phyloP scores from a whole-genome alignment of 2,113 vertebrate genomes.

The Poecilia latipinna region DNA sequence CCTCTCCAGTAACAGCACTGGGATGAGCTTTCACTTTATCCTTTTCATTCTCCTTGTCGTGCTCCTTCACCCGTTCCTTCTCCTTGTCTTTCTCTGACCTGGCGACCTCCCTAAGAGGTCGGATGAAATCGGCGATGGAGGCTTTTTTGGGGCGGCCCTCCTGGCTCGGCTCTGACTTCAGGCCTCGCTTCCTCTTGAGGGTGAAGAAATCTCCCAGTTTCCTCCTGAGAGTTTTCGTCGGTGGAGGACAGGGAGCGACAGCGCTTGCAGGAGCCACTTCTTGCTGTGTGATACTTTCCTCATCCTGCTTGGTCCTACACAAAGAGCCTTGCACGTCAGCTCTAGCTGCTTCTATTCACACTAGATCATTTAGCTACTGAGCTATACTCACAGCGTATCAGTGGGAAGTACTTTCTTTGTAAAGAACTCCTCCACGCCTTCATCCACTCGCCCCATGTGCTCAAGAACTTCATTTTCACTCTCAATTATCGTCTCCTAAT shows the following conservation, averaged over 20 bases:
- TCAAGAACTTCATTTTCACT: slow-evolving; percentile 87
- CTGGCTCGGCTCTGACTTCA: slow-evolving; percentile 82
- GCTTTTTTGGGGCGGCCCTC: slow-evolving; percentile 86
- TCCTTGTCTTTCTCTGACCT: slow-evolving; percentile 78
- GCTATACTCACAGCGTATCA: slow-evolving; percentile 83
- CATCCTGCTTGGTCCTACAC: slow-evolving; percentile 67
- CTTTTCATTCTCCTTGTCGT: slow-evolving; percentile 74
- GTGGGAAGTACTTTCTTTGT: slow-evolving; percentile 88
- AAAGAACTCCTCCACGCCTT: slow-evolving; percentile 95
- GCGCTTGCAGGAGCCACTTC: slow-evolving; percentile 71
- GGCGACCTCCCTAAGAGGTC: slow-evolving; percentile 82
- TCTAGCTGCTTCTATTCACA: neutral
- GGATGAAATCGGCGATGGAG: slow-evolving; percentile 87
- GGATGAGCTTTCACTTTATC: slow-evolving; percentile 62
- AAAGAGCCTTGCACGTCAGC: slow-evolving; percentile 21
- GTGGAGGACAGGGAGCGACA: slow-evolving; percentile 70
- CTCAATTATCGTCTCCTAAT: slow-evolving; percentile 85
- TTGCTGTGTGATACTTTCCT: slow-evolving; percentile 63
- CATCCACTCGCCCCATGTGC: slow-evolving; percentile 87
- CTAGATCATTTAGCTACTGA: neutral
- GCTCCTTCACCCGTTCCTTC: slow-evolving; percentile 70
- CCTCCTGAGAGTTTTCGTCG: slow-evolving; percentile 88
- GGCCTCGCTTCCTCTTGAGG: slow-evolving; percentile 87
- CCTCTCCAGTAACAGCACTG: slow-evolving; percentile 44
- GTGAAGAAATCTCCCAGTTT: slow-evolving; percentile 94